Evolutionary conservation across 2,113 vertebrate species (phyloP), one percentile per base, ranked within the genome.

Genomic region (Azemiops feae): DNA sequence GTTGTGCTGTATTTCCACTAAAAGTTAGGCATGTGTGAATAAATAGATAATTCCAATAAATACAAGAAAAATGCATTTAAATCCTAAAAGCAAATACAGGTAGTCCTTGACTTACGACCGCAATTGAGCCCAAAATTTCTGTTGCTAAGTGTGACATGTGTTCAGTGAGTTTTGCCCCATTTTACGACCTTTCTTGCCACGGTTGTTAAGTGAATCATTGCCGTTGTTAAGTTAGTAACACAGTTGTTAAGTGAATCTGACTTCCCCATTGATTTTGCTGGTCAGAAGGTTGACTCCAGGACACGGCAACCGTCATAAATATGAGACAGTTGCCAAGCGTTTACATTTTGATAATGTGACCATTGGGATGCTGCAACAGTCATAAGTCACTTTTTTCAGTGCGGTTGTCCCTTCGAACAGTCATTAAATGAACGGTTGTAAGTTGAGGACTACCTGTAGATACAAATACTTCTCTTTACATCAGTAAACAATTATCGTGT

Each of bases 1-100:
- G 0, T 96, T 23, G 74, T 8, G 95, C 93, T n/a, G 0, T 95
- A 92, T 93, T 94, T 93, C 90, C 88, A 60, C 92, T 91, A 91
- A 95, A 95, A 94, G 2, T 39, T 81, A 81, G 69, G 69, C 34
- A 39, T 39, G 18, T 81, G 34, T 39, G 94, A 88, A 88, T 27
- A 87, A 87, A 87, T 5, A 53, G 91, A 92, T 34, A 43, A 60
- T 94, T 30, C 89, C 58, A 92, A 6, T 0, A 11, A 4, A 85
- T 43, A 86, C 43, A 45, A 50, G 57, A 86, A 74, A 27, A 58
- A 89, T n/a, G 23, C 30, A 34, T 16, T n/a, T 52, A 94, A 43
- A 27, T 0, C 53, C 85, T 92, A 93, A 74, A 39, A 4, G 89
- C 94, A 69, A 50, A 34, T 2, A n/a, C 27, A 64, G 58, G 9